These are phyloP conservation scores for Brachionus rotundiformis DNA, from an alignment of 1,140 invertebrate genomes.

Conservation along the genomic window DNA sequence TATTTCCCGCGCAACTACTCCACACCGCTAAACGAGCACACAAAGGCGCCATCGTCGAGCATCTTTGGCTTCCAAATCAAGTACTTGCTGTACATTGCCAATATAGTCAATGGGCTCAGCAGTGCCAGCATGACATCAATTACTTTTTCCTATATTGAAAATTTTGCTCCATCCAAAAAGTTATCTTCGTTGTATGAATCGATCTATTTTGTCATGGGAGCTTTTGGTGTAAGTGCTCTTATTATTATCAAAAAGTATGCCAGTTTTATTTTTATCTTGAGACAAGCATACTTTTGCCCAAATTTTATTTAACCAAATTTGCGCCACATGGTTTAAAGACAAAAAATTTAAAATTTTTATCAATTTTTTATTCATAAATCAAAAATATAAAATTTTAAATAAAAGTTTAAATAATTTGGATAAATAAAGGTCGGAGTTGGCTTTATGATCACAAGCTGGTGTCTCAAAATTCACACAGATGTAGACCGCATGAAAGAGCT, in stretches of 20 bases:
- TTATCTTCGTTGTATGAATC: constrained; percentile 10
- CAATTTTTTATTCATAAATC: not conserved
- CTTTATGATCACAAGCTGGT: constrained; percentile 46
- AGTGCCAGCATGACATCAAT: constrained; percentile 45
- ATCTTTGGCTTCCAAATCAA: constrained; percentile 25
- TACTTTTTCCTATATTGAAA: constrained; percentile 50
- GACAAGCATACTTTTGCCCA: too few relatives aligned
- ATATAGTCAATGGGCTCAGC: constrained; percentile 40
- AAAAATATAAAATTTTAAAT: not conserved
- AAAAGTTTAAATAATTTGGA: not conserved
- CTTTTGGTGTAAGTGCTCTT: constrained; percentile 29
- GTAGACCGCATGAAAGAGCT: constrained; percentile 26
- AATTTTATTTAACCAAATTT: too few relatives aligned
- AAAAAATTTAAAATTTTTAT: not conserved
- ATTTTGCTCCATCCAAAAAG: constrained; percentile 32
- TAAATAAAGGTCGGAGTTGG: constrained; percentile 31
- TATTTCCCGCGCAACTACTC: not conserved
- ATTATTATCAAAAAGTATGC: not conserved
- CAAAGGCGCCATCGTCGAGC: not conserved
- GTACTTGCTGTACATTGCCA: constrained; percentile 29
- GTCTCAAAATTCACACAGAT: constrained; percentile 28
- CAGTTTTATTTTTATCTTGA: not conserved
- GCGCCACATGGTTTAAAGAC: too few relatives aligned
- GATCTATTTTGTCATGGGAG: constrained; percentile 36
- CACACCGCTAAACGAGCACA: not conserved